A percentile compares a stretch with the other conserved stretches of the same genome.
phyloP scores from a whole-genome alignment of 2,888 invertebrate species.

The Andrena fulva region DNA sequence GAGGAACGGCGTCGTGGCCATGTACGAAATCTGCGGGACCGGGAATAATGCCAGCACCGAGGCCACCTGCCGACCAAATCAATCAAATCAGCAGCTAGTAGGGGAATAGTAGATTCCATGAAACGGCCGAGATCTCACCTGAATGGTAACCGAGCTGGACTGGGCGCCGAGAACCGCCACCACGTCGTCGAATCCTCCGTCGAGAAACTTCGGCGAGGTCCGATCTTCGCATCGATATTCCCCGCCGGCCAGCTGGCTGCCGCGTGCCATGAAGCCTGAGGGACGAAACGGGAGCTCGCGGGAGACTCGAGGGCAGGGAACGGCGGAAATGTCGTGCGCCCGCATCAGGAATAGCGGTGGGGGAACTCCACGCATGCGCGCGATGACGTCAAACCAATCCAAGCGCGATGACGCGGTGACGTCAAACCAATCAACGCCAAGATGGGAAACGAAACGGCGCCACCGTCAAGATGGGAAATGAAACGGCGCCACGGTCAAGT shows the following conservation, averaged over 20 bases:
- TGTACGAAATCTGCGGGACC: constrained; percentile 87
- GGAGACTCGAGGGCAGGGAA: background rate
- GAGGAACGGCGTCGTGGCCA: constrained; percentile 86
- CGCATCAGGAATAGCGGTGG: too few species aligned
- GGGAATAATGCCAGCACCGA: constrained; percentile 85
- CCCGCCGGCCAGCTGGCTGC: constrained; percentile 82
- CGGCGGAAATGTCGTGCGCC: too few species aligned
- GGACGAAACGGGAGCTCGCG: background rate
- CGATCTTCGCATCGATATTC: constrained; percentile 85
- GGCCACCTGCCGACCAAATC: constrained; percentile 82
- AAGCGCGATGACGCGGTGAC: too few species aligned
- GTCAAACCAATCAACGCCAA: too few species aligned
- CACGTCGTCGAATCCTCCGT: constrained; percentile 85
- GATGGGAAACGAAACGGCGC: too few species aligned
- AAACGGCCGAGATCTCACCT: constrained; percentile 76
- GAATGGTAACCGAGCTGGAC: constrained; percentile 86
- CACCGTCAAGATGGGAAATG: too few species aligned
- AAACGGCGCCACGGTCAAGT: too few species aligned
- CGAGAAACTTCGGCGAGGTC: constrained; percentile 82
- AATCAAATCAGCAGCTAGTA: background rate
- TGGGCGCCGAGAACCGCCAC: constrained; percentile 86
- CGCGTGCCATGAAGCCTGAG: constrained; percentile 85
- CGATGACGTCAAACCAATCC: too few species aligned
- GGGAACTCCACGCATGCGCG: too few species aligned
- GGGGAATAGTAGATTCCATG: background rate